Base-by-base conservation (phyloP, 2,888 invertebrate species). In the Hyles lineata region DNA sequence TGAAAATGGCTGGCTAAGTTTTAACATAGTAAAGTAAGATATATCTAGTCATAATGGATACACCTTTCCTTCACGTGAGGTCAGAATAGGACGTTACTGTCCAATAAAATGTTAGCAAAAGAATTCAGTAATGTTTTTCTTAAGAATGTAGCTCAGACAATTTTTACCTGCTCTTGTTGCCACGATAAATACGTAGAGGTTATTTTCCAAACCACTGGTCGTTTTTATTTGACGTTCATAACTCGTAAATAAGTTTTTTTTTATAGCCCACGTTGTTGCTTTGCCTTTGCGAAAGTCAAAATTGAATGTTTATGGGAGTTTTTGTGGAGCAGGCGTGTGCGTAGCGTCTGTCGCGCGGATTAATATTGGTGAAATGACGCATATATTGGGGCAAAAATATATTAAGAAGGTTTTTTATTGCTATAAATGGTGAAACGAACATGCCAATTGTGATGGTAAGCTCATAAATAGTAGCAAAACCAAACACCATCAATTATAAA, bases 131-230 rank as follows among this genome's bases (percentile, higher is more conserved):
- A 74, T 59, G 55, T 61, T 35, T 55, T 72, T 72, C 72, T 63
- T 72, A 63, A 55, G 63, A 72, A 63, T 35, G 62, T 75, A 67
- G 59, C 73, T 59, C 70, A 75, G 71, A 76, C 77, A 74, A 76
- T 75, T 74, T 70, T 75, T 73, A 74, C 75, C 76, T 74, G 69
- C 73, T 62, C 72, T 70, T 59, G 73, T 61, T 75, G 69, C 73
- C 72, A 67, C 72, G 72, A 77, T 73, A 79, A 74, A 70, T 73
- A 70, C 72, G 72, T 69, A 78, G 70, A 79, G 70, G 76, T 74
- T 80, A 82, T 82, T 82, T 81, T 82, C 79, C 80, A 72, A 78
- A 67, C 75, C 83, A 81, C 76, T 81, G 82, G 73, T 73, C 76
- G 76, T 76, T 77, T 80, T 79, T 78, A 81, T 78, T 79, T 78